Base-by-base conservation (phyloP, 2,888 invertebrate species). In the Acronicta aceris region DNA sequence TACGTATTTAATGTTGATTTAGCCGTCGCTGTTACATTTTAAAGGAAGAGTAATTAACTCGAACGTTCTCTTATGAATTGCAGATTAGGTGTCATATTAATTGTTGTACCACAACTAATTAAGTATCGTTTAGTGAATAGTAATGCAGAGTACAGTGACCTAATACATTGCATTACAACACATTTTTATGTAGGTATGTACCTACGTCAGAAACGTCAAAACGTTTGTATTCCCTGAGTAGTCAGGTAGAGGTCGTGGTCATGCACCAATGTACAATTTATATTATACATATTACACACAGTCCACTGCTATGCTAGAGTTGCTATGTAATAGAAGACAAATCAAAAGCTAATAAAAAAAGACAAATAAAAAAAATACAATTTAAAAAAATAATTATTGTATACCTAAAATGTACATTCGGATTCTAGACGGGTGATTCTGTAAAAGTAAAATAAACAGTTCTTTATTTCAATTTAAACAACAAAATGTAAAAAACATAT, bases 1-100 rank as follows among this genome's bases (percentile, higher is more conserved):
- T 42, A 21, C 42, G 36, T 55, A 38, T 38, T 33, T 51, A 38
- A 71, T 47, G 36, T 58, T 57, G 50, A 54, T 48, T 54, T 62
- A 33, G 10, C 21, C n/a, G 36, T 21, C 21, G 16, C 36, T 50
- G 45, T 56, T 63, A 47, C 49, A 43, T 41, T 45, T 47, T 43
- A 55, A 48, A 16, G 54, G 45, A 33, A 46, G 15, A 10, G 13
- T 38, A 65, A 55, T 64, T 68, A 59, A 49, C 7, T 52, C 42
- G 27, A 40, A n/a, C 27, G 17, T 49, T 50, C 40, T 49, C 45
- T 16, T 36, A 45, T 45, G 48, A 55, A 55, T 51, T 30, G 21
- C n/a, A 38, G 54, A 63, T 58, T n/a, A 49, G 15, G 15, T 13
- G 5, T 8, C 15, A 45, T 25, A 42, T 50, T 42, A 45, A 5